Percentiles rank a stretch among this genome's conserved stretches.
Conservation (phyloP, 2,797 vertebrate genomes). For the Myotis myotis region DNA sequence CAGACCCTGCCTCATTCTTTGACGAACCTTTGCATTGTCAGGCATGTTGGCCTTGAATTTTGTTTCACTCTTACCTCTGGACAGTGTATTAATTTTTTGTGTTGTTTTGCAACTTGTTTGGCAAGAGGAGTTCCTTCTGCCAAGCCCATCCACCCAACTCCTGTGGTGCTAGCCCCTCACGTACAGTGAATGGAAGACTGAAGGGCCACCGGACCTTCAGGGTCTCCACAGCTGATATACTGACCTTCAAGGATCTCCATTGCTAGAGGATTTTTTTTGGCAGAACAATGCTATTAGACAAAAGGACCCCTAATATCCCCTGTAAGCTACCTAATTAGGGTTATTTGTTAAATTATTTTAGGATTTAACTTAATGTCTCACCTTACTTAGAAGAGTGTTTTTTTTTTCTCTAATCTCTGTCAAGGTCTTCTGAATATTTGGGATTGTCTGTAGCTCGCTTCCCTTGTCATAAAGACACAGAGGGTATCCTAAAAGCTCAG, state of each 20-base stretch:
- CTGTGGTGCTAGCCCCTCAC: background rate
- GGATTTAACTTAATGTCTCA: background rate
- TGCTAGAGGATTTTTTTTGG: background rate
- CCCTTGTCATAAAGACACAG: background rate
- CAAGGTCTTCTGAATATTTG: background rate
- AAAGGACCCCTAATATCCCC: background rate
- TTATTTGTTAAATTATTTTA: background rate
- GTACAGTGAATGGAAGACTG: background rate
- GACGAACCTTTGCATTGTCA: background rate
- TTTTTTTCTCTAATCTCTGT: background rate
- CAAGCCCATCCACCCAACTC: background rate
- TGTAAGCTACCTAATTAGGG: fast-evolving
- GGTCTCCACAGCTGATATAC: background rate
- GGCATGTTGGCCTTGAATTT: background rate
- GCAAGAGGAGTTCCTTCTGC: background rate
- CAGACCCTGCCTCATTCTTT: background rate
- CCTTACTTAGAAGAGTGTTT: background rate
- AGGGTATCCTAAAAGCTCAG: background rate
- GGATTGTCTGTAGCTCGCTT: background rate
- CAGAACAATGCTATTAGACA: background rate
- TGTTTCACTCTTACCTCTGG: background rate
- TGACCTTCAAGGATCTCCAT: background rate
- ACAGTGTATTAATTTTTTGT: background rate
- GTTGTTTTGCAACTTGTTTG: background rate
- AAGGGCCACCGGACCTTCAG: background rate